Base-by-base conservation (phyloP, 2,113 vertebrate genomes). In the Hydrolagus affinis region DNA sequence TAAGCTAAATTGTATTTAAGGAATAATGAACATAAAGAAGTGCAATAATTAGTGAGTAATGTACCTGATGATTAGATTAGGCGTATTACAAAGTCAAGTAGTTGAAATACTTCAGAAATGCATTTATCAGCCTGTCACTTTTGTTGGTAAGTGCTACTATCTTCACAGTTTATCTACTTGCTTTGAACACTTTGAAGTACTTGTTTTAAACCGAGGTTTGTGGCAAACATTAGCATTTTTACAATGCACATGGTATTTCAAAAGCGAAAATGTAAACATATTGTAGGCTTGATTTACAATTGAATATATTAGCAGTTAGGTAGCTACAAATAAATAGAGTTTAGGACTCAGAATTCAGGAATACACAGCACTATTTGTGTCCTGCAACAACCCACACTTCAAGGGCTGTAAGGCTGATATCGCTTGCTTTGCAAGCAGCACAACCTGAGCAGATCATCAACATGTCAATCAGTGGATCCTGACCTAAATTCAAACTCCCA, bases 11-110 rank as follows among this genome's bases (percentile, higher is more conserved):
- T 28, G 21, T 9, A 83, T 83, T 83, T 83, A 66, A 83, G 14
- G 15, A 28, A 83, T 32, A 83, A 83, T 66, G 60, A 83, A 64
- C 8, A 19, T 9, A 44, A 44, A 44, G 4, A 9, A 83, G 15
- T 32, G 25, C 78, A 83, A 83, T 83, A 83, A 83, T 83, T 83
- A 83, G 60, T 83, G 62, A 83, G 62, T 83, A 68, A 66, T 83
- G 66, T 66, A 21, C 8, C 25, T 9, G 62, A 83, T 60, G 78
- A 83, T 83, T 83, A 66, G 60, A 30, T 68, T 15, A n/a, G 78
- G 28, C 78, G 30, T 83, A 62, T 83, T 66, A 66, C 60, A 83
- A 64, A 83, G 60, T 68, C 78, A 83, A 68, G 78, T 21, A 32
- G 15, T 32, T 83, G 9, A 83, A 66, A 66, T 64, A 75, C 73